These are phyloP conservation scores for Bucco capensis DNA, from an alignment of 2,113 vertebrate species.

Conservation along the genomic window DNA sequence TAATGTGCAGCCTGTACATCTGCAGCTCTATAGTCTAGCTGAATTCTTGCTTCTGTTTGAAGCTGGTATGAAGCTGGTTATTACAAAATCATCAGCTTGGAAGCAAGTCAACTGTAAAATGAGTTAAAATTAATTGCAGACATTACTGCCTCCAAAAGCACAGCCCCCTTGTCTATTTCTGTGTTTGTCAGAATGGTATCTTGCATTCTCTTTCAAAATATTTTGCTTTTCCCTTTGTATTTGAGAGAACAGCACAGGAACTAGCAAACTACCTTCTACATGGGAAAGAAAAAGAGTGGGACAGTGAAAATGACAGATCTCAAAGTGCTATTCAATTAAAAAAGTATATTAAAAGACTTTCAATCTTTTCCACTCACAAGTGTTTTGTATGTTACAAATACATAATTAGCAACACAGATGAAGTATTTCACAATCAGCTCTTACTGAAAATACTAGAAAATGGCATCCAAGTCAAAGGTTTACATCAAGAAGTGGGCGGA, in stretches of 20 bases:
- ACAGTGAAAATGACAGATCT: not conserved
- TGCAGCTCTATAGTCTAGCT: not conserved
- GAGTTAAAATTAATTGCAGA: constrained; percentile 8
- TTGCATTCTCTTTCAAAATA: not conserved
- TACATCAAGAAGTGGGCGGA: not conserved
- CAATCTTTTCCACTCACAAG: not conserved
- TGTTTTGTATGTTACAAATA: not conserved
- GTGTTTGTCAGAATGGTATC: not conserved
- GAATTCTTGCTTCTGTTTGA: not conserved
- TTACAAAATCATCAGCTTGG: not conserved
- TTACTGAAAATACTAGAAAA: not conserved
- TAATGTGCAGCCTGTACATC: not conserved
- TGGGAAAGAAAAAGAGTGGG: not conserved
- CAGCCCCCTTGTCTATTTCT: not conserved
- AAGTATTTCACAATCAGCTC: not conserved
- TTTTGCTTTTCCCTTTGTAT: not conserved
- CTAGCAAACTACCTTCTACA: not conserved
- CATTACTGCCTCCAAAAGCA: not conserved
- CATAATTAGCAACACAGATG: not conserved
- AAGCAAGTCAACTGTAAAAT: not conserved
- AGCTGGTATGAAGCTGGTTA: not conserved
- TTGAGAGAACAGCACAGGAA: not conserved
- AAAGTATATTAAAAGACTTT: not conserved
- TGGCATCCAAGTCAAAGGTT: not conserved
- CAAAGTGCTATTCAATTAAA: not conserved